Base-by-base conservation (phyloP, 2,797 vertebrate species). In the Spinus olivaceus region DNA sequence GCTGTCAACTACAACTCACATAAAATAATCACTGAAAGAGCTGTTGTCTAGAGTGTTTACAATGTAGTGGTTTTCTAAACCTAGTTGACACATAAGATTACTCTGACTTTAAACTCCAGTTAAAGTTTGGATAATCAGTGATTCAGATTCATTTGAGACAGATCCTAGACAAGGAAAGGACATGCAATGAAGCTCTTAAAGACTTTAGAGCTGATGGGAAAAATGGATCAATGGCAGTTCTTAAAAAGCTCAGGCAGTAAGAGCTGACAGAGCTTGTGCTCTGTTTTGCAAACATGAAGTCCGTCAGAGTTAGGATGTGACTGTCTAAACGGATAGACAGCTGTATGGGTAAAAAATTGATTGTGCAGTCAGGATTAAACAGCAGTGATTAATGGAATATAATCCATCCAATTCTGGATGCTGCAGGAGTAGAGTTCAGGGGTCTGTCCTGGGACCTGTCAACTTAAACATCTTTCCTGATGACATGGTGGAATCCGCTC, bases 161-260 rank as follows among this genome's bases (percentile, higher is more conserved):
- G 19, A 39, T 21, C 64, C 30, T 47, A 66, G 59, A 84, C 23
- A 78, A 80, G 37, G 37, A 83, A 67, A 90, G 27, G 27, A 51
- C 14, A 28, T 2, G 6, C 8, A 5, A 69, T 80, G 23, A 80
- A 65, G 57, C 19, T 85, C 22, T 65, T 71, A 67, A 70, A 67
- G 15, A 37, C 35, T 50, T 28, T 41, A 33, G 14, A 56, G 13
- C 2, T 92, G 49, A n/a, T 1, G 0, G 1, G 6, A 77, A 76
- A 76, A 95, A 59, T n/a, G 32, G 28, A 64, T 86, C 8, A 69
- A 86, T 23, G 28, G 17, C 17, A 73, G 21, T 59, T 82, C 84
- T 93, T 41, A 63, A 25, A 49, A 72, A 82, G 22, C 22, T 92
- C 56, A 76, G 81, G 20, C 76, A 85, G 25, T 28, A 69, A 39